These are phyloP conservation scores for Lepidocolaptes lacrymiger DNA, from an alignment of 2,797 vertebrate species.

Conservation along the genomic window DNA sequence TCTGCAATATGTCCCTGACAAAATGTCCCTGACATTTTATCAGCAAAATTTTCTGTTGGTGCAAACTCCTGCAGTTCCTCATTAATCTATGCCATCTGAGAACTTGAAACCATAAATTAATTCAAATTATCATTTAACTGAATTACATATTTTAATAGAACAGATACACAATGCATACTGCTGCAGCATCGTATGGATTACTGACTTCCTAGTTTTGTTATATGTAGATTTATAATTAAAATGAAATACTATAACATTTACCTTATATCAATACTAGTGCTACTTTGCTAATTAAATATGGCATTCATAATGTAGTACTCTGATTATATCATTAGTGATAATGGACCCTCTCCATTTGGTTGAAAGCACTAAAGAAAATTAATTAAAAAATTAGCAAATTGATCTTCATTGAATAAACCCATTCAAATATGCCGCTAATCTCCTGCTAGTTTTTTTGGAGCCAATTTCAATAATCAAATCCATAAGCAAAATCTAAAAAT, in stretches of 20 bases:
- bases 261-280: background rate
- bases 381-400: constrained; percentile 15
- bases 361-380: constrained; percentile 11
- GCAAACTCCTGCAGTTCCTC: background rate
- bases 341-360: background rate
- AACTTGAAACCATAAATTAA: background rate
- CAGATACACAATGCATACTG: background rate
- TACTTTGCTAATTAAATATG: constrained; percentile 28
- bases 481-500: background rate
- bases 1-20: background rate
- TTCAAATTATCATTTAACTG: background rate
- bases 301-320: background rate
- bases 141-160: constrained; percentile 1
- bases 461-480: background rate
- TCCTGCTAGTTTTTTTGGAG: background rate
- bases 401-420: background rate
- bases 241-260: background rate
- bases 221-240: background rate
- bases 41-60: background rate
- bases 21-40: background rate
- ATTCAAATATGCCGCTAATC: background rate
- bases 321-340: constrained; percentile 13
- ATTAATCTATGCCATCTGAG: background rate
- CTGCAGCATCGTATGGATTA: background rate
- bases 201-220: background rate